phyloP scores from a whole-genome alignment of 2,797 vertebrate genomes.

The Hydrophis major region DNA sequence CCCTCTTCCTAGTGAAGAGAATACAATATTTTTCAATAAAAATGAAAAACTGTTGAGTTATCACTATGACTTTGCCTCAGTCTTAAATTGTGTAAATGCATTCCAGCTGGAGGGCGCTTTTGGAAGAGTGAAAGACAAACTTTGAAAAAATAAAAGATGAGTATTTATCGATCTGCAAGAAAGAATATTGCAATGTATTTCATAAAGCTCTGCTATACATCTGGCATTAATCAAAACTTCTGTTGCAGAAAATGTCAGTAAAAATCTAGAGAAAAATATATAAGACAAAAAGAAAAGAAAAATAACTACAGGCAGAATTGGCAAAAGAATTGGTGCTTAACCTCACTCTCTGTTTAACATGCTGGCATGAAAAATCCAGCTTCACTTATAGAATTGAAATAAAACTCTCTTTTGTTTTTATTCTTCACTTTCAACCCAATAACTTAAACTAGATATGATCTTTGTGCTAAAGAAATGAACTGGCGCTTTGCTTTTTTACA shows the following conservation, averaged over 20 bases:
- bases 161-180: conserved; percentile 65
- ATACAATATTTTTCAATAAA: conserved; percentile 24
- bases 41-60: conserved; percentile 38
- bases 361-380: conserved; percentile 14
- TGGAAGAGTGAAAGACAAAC: conserved; percentile 45
- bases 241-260: conserved; percentile 53
- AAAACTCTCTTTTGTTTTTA: conserved; percentile 3
- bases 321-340: conserved; percentile 40
- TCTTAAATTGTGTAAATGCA: conserved; percentile 33
- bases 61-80: conserved; percentile 41
- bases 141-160: conserved; percentile 59
- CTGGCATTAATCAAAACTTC: conserved; percentile 60
- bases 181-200: conserved; percentile 63
- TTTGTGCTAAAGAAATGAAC: background rate
- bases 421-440: background rate
- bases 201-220: conserved; percentile 52
- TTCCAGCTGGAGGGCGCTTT: conserved; percentile 47
- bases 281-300: conserved; percentile 32
- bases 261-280: conserved; percentile 35
- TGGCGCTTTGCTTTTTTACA: too few species aligned
- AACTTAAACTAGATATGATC: rapidly evolving
- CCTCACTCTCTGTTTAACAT: conserved; percentile 11
- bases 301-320: conserved; percentile 41
- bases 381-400: conserved; percentile 15
- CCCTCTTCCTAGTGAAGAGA: background rate